phyloP scores from a whole-genome alignment of 2,888 invertebrate species.

The Neria commutata region DNA sequence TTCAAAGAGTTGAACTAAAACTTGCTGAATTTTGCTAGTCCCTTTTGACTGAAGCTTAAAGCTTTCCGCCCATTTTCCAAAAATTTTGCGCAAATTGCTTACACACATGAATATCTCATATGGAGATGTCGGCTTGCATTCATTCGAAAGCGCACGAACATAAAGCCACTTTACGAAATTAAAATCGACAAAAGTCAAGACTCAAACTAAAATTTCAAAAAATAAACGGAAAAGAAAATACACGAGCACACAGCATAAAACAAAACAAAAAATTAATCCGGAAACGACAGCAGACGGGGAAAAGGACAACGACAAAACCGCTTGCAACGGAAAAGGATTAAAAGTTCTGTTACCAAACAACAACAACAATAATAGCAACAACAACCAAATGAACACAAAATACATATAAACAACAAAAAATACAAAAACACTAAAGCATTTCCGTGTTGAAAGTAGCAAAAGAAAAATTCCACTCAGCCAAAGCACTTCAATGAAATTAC shows the following conservation, averaged over 20 bases:
- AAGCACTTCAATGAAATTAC: not conserved
- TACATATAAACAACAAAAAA: not conserved
- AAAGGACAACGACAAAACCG: constrained; percentile 5
- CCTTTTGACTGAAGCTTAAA: no score
- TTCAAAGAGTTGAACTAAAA: no score
- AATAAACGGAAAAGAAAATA: not conserved
- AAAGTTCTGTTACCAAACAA: not conserved
- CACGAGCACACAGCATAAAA: not conserved
- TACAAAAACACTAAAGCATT: not conserved
- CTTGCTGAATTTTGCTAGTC: no score
- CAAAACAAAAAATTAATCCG: constrained; percentile 35
- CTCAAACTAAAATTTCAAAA: not conserved
- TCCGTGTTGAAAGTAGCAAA: not conserved
- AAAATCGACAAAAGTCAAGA: no score
- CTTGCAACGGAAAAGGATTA: not conserved
- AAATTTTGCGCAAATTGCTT: no score
- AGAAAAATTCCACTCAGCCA: not conserved
- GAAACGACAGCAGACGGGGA: constrained; percentile 24
- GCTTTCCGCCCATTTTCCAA: no score
- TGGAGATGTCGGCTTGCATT: no score
- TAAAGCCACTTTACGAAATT: constrained; percentile 1
- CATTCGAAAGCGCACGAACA: not conserved
- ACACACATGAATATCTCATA: no score
- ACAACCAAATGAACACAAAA: not conserved
- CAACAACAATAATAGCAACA: not conserved